Conservation (phyloP, 2,113 vertebrate genomes). For the Caretta caretta region DNA sequence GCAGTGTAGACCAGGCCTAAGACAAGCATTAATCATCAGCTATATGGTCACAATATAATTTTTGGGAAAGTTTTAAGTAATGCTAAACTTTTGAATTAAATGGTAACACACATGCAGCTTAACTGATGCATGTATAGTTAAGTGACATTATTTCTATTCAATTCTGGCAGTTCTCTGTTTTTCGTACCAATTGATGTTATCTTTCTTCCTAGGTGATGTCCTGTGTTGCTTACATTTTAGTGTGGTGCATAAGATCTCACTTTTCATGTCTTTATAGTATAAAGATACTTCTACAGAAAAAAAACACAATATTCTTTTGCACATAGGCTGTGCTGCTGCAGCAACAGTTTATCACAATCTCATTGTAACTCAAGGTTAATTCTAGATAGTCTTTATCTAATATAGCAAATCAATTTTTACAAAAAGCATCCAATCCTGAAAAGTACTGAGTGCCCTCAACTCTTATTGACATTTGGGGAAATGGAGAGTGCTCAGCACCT, state of each 20-base stretch:
- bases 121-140: neutral
- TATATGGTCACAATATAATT: neutral
- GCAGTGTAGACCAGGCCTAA: neutral
- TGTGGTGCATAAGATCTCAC: neutral
- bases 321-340: neutral
- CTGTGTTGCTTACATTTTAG: neutral
- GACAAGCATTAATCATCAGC: neutral
- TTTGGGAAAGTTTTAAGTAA: neutral
- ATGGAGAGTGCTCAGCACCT: neutral
- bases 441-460: neutral
- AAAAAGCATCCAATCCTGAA: neutral
- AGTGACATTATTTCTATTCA: neutral
- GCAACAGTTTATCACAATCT: constrained; percentile 21
- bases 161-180: constrained; percentile 18
- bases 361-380: neutral
- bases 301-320: neutral
- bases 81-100: neutral
- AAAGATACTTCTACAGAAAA: constrained; percentile 38
- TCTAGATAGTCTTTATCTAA: neutral
- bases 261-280: constrained; percentile 34
- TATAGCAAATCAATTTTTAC: neutral
- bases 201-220: constrained; percentile 29
- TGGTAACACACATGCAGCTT: neutral
- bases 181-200: neutral
- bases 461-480: neutral